A percentile compares a stretch with the other conserved stretches of the same genome.
Evolutionary conservation across 2,888 invertebrate genomes (phyloP).

Genomic region (Teinopalpus imperialis): DNA sequence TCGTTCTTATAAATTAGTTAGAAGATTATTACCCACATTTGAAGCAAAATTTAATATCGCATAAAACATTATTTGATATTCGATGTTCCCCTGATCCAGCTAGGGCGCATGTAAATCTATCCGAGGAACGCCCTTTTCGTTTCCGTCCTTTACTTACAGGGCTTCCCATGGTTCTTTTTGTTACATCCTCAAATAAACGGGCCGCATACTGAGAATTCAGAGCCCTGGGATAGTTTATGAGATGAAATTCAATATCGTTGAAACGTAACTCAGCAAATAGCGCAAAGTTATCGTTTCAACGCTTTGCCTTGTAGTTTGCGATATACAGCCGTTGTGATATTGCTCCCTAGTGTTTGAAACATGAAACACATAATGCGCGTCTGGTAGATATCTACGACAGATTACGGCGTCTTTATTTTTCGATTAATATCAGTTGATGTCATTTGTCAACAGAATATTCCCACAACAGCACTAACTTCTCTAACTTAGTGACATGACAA

Average conservation of each 20-base stretch:
- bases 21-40: too few species aligned
- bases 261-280: slow-evolving; percentile 52
- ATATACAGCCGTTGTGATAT: background rate
- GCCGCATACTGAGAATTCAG: slow-evolving; percentile 31
- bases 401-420: too few species aligned
- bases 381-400: too few species aligned
- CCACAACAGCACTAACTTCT: too few species aligned
- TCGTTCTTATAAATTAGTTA: too few species aligned
- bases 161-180: slow-evolving; percentile 33
- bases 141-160: slow-evolving; percentile 24
- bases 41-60: slow-evolving; percentile 4
- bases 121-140: slow-evolving; percentile 25
- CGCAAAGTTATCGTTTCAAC: slow-evolving; percentile 44
- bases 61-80: slow-evolving; percentile 16
- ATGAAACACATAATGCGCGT: too few species aligned
- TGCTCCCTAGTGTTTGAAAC: too few species aligned
- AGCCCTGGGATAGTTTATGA: slow-evolving; percentile 51
- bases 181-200: slow-evolving; percentile 32
- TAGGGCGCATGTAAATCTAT: slow-evolving; percentile 25
- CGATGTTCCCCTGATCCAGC: slow-evolving; percentile 9
- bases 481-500: too few species aligned
- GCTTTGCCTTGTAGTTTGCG: slow-evolving; percentile 27
- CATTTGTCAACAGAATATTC: too few species aligned
- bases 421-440: too few species aligned
- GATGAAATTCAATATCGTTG: slow-evolving; percentile 58